Evolutionary conservation across 2,113 vertebrate species (phyloP).

Genomic region (Vulpes lagopus): DNA sequence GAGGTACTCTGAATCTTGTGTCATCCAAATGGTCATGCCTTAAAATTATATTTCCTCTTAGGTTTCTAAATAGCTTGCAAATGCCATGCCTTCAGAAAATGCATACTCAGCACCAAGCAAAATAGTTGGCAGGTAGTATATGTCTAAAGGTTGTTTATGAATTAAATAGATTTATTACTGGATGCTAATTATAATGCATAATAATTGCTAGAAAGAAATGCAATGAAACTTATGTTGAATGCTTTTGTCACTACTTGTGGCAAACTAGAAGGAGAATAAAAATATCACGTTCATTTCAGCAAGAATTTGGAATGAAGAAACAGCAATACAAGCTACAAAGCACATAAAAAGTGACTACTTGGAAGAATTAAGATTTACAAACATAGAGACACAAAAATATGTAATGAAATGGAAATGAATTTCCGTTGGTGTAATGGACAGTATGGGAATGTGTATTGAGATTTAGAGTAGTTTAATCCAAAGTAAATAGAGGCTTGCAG

Average conservation of each 20-base stretch:
- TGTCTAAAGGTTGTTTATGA: neutral
- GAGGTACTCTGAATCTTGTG: neutral
- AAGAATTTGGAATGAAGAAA: conserved; percentile 49
- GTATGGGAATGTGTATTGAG: neutral
- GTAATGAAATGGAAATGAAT: conserved; percentile 34
- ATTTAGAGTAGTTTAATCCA: neutral
- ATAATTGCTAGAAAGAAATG: conserved; percentile 1
- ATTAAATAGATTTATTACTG: neutral
- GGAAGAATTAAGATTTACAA: conserved; percentile 65
- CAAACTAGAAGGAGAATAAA: neutral
- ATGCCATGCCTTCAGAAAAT: neutral
- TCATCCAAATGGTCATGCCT: neutral
- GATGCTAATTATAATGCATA: neutral
- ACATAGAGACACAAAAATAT: neutral
- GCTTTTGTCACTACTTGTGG: neutral
- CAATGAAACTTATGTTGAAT: neutral
- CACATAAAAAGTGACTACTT: conserved; percentile 43
- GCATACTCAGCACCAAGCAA: neutral
- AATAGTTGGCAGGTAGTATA: neutral
- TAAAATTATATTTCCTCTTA: neutral
- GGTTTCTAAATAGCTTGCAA: neutral
- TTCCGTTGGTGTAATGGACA: neutral
- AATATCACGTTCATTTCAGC: conserved; percentile 8
- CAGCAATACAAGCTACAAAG: neutral
- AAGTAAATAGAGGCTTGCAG: neutral